Percentiles rank a stretch among this genome's conserved stretches.
phyloP scores from a whole-genome alignment of 92 coral and sea anemone species.

The Meandrina meandrites region DNA sequence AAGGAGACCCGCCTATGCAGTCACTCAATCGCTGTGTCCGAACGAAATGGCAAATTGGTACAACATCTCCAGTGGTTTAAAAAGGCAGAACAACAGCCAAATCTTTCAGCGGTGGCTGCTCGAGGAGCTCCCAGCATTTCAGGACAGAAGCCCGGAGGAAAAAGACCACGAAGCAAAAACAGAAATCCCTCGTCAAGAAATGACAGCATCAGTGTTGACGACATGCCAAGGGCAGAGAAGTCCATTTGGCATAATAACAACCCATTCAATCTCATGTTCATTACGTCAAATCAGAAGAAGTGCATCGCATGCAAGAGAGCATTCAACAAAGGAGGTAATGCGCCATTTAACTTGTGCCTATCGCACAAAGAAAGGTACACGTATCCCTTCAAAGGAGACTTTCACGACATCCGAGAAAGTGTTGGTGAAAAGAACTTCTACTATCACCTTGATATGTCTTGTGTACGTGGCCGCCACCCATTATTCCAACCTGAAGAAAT shows the following conservation, averaged over 20 bases:
- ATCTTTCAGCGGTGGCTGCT: slow-evolving; percentile 1
- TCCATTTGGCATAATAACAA: background rate
- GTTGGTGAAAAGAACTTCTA: slow-evolving; percentile 4
- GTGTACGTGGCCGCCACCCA: background rate
- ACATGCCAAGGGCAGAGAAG: no score
- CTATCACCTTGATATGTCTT: background rate
- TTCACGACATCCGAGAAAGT: slow-evolving; percentile 9
- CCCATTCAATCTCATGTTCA: slow-evolving; percentile 3
- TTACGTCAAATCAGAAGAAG: slow-evolving; percentile 9
- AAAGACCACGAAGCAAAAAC: background rate
- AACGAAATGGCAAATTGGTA: slow-evolving; percentile 3
- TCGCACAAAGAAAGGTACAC: background rate
- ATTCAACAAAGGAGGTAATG: slow-evolving; percentile 20
- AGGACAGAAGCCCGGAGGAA: slow-evolving; percentile 9
- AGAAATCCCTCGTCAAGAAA: slow-evolving; percentile 1
- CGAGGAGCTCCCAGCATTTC: background rate
- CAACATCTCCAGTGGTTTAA: slow-evolving; percentile 12
- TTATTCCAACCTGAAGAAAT: slow-evolving; percentile 5
- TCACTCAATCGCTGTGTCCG: slow-evolving; percentile 14
- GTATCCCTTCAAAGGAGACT: slow-evolving; percentile 17
- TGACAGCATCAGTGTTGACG: background rate
- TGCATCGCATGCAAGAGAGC: slow-evolving; percentile 11
- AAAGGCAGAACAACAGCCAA: background rate
- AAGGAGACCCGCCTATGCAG: slow-evolving; percentile 17
- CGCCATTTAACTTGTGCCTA: slow-evolving; percentile 11